Percentiles rank a stretch among this genome's conserved stretches.
Conservation (phyloP, 2,113 vertebrate species). For the Periophthalmus modestus region DNA sequence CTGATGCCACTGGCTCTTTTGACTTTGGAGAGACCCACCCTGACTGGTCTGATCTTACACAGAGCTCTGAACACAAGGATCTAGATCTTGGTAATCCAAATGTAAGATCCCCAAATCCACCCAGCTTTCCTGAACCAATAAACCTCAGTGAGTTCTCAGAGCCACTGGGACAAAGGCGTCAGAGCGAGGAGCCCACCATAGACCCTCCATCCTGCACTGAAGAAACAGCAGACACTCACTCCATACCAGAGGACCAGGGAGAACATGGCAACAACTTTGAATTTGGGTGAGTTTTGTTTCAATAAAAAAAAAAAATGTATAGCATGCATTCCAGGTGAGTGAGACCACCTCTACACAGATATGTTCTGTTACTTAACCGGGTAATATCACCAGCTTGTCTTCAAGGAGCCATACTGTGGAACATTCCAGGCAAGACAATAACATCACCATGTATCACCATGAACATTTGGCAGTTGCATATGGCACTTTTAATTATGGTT, state of each 20-base stretch:
- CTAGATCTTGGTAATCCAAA: constrained; percentile 46
- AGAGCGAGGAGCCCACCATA: constrained; percentile 17
- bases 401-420: not conserved
- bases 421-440: not conserved
- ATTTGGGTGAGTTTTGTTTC: constrained; percentile 40
- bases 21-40: constrained; percentile 19
- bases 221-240: constrained; percentile 38
- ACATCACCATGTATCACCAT: no score
- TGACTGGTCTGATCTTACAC: constrained; percentile 24
- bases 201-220: constrained; percentile 16
- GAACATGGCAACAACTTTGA: constrained; percentile 6
- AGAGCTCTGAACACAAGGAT: constrained; percentile 26
- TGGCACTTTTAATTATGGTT: not conserved
- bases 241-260: constrained; percentile 33
- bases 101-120: constrained; percentile 48
- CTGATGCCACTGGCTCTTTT: not conserved
- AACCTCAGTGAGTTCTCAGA: constrained; percentile 48
- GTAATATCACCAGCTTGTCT: not conserved
- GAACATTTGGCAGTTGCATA: no score
- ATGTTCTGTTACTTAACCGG: no score
- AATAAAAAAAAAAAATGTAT: not conserved
- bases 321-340: no score
- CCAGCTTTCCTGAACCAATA: constrained; percentile 46
- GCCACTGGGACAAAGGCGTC: constrained; percentile 32
- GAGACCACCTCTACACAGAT: no score